Conservation (phyloP, 2,113 vertebrate genomes). For the Anhinga rufa region DNA sequence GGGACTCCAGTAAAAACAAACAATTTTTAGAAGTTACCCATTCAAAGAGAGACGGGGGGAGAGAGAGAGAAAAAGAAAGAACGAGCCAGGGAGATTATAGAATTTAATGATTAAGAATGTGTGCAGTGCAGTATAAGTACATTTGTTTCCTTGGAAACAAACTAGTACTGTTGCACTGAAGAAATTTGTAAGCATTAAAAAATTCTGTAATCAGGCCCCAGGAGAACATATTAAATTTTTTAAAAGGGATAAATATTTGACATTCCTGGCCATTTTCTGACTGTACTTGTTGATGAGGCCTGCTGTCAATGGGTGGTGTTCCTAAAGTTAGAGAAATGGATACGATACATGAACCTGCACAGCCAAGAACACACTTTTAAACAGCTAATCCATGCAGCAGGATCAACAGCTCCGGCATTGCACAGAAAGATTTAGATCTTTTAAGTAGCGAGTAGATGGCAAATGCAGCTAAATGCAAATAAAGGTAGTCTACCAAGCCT, state of each 20-base stretch:
- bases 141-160: slow-evolving; percentile 79
- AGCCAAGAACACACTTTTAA: background rate
- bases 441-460: background rate
- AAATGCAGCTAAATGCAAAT: background rate
- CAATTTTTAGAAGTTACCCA: slow-evolving; percentile 60
- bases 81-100: slow-evolving; percentile 47
- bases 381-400: background rate
- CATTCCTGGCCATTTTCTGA: slow-evolving; percentile 58
- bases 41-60: slow-evolving; percentile 10
- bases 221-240: slow-evolving; percentile 72
- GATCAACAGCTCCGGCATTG: background rate
- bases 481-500: background rate
- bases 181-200: slow-evolving; percentile 77
- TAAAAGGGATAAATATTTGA: slow-evolving; percentile 77
- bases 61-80: background rate
- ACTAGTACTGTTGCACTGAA: slow-evolving; percentile 65
- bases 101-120: slow-evolving; percentile 72
- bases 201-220: slow-evolving; percentile 75
- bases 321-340: background rate
- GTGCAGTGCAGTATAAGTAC: slow-evolving; percentile 58
- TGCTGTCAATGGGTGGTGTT: slow-evolving; percentile 51
- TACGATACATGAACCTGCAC: background rate
- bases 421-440: background rate
- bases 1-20: slow-evolving; percentile 38
- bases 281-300: slow-evolving; percentile 54